Evolutionary conservation across 1,140 invertebrate species (phyloP).

Genomic region (Metopolophium dirhodum): DNA sequence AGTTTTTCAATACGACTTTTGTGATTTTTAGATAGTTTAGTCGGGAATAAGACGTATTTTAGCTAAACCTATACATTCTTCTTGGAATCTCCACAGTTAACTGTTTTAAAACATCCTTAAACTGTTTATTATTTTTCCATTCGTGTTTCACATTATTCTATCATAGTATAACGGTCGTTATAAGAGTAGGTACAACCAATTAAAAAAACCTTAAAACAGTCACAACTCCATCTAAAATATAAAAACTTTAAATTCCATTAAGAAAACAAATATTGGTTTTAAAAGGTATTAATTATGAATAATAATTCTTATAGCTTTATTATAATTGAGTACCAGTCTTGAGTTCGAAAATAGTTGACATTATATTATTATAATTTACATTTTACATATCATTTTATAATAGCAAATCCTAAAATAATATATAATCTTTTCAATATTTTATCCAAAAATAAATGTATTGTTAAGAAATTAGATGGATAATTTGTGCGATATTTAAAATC

Average conservation of each 20-base stretch:
- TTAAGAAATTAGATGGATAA: neutral
- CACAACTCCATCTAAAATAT: neutral
- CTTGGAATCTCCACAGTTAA: neutral
- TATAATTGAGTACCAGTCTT: neutral
- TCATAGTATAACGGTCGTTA: neutral
- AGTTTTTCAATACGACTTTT: neutral
- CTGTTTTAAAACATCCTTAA: neutral
- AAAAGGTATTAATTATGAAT: constrained; percentile 11
- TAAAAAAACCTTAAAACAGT: neutral
- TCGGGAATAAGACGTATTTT: neutral
- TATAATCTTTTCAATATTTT: neutral
- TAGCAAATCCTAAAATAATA: neutral
- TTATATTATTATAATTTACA: no score
- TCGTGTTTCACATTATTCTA: neutral
- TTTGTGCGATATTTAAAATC: neutral
- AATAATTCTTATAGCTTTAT: neutral
- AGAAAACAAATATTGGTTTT: constrained; percentile 1
- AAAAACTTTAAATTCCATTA: constrained; percentile 16
- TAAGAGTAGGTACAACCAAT: neutral
- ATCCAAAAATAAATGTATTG: neutral
- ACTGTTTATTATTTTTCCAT: neutral
- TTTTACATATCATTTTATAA: neutral
- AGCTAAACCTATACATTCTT: neutral
- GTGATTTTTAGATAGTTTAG: neutral
- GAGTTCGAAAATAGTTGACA: no score